A percentile compares a stretch with the other conserved stretches of the same genome.
phyloP scores from a whole-genome alignment of 2,797 vertebrate species.

The Dipus sagitta region DNA sequence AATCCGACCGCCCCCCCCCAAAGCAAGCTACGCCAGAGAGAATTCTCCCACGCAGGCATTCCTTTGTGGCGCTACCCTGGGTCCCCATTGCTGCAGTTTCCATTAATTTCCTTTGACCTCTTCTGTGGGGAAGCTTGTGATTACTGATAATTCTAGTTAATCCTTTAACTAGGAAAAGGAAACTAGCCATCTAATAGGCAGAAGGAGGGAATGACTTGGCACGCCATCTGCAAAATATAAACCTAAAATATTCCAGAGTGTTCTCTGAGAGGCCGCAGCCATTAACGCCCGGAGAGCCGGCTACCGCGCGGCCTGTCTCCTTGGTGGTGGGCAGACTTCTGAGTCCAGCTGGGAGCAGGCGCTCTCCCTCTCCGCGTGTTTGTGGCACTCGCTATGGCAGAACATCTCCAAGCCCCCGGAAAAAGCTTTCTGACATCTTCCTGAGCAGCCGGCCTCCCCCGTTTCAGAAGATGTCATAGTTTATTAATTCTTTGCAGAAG shows the following conservation, averaged over 20 bases:
- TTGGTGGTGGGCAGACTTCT: slow-evolving; percentile 52
- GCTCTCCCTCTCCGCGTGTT: slow-evolving; percentile 79
- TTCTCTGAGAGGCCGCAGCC: slow-evolving; percentile 76
- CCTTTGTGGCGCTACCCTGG: neutral
- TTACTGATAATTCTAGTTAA: slow-evolving; percentile 83
- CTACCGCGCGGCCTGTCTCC: slow-evolving; percentile 66
- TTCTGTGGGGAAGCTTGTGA: slow-evolving; percentile 77
- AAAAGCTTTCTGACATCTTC: slow-evolving; percentile 82
- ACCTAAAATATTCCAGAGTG: slow-evolving; percentile 77
- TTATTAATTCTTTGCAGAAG: slow-evolving; percentile 88
- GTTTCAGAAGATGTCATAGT: slow-evolving; percentile 85
- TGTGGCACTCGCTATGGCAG: slow-evolving; percentile 81
- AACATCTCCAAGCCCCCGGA: slow-evolving; percentile 76
- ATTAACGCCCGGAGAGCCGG: slow-evolving; percentile 48
- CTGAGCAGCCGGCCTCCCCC: slow-evolving; percentile 82
- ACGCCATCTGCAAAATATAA: slow-evolving; percentile 77
- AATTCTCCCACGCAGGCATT: slow-evolving; percentile 53
- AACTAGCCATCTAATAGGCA: slow-evolving; percentile 82
- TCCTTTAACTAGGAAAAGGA: slow-evolving; percentile 83
- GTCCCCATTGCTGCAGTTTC: slow-evolving; percentile 72
- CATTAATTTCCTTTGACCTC: slow-evolving; percentile 81
- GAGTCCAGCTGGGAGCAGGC: slow-evolving; percentile 20
- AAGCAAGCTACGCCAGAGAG: slow-evolving; percentile 49
- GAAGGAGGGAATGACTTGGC: slow-evolving; percentile 78
- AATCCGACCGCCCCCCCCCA: neutral